phyloP scores from a whole-genome alignment of 2,888 invertebrate species.

The Caenorhabditis panamensis region DNA sequence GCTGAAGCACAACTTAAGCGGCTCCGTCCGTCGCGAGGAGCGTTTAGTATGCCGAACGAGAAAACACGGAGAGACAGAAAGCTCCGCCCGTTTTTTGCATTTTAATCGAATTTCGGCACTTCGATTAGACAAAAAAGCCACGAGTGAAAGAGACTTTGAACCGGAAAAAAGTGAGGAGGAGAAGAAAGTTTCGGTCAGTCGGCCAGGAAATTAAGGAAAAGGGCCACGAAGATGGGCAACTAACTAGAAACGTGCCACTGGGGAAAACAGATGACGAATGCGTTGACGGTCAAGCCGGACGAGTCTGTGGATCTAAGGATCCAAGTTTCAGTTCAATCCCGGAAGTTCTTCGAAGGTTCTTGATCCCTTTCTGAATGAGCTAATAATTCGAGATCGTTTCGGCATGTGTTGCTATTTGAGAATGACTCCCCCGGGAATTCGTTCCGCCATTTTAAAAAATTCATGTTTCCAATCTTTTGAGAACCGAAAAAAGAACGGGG shows the following conservation, averaged over 20 bases:
- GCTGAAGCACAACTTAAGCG: conserved; percentile 9
- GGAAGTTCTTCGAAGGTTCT: neutral
- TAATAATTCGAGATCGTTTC: neutral
- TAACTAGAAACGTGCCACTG: conserved; percentile 21
- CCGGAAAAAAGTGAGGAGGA: conserved; percentile 11
- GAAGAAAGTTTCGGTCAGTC: conserved; percentile 14
- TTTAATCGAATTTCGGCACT: conserved; percentile 20
- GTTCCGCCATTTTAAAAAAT: neutral
- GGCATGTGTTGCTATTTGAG: conserved; percentile 1
- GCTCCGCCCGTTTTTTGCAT: conserved; percentile 7
- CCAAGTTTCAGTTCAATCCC: neutral
- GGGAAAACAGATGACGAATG: conserved; percentile 16
- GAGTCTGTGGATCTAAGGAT: neutral
- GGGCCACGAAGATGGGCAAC: conserved; percentile 6
- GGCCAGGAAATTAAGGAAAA: conserved; percentile 20
- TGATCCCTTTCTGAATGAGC: neutral
- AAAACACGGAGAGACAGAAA: neutral
- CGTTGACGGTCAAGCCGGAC: neutral
- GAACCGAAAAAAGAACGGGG: too few species aligned
- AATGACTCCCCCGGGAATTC: neutral
- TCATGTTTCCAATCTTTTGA: neutral
- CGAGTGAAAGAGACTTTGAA: neutral
- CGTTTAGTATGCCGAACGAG: conserved; percentile 21
- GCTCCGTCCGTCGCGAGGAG: neutral
- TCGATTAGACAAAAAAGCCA: neutral